A percentile compares a stretch with the other conserved stretches of the same genome.
These are phyloP conservation scores for Lepisosteus osseus DNA, from an alignment of 2,113 vertebrate species.

Conservation along the genomic window DNA sequence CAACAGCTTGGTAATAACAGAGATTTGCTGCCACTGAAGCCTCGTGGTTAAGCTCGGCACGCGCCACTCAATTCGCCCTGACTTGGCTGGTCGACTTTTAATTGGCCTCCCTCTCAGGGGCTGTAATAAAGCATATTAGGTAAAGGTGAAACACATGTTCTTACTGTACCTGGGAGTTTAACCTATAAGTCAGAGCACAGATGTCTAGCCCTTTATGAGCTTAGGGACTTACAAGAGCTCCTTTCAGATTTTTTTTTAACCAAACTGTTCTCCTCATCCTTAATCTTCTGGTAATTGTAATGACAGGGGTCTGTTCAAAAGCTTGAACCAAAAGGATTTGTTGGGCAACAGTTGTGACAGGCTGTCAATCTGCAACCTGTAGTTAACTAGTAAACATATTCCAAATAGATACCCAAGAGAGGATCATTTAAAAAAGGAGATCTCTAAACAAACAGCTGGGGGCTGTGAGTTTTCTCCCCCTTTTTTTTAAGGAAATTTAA, in stretches of 20 bases:
- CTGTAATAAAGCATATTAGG: conserved; percentile 61
- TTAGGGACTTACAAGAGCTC: conserved; percentile 39
- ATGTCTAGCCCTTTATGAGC: conserved; percentile 60
- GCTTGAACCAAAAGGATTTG: conserved; percentile 4
- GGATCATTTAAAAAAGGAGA: neutral
- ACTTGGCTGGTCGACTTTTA: conserved; percentile 45
- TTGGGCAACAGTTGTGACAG: conserved; percentile 7
- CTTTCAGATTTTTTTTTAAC: conserved; percentile 24
- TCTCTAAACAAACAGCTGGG: conserved; percentile 10
- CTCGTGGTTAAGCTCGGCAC: conserved; percentile 66
- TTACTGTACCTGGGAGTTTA: conserved; percentile 62
- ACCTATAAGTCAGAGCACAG: conserved; percentile 62
- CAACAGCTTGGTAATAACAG: conserved; percentile 80
- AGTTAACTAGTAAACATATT: conserved; percentile 5
- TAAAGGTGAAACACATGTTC: conserved; percentile 68
- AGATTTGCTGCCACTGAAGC: conserved; percentile 68
- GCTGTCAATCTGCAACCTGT: neutral
- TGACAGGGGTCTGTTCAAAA: neutral
- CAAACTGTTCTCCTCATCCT: conserved; percentile 33
- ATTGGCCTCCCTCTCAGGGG: conserved; percentile 64
- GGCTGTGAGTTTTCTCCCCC: neutral
- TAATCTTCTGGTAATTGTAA: conserved; percentile 19
- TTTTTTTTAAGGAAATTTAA: neutral
- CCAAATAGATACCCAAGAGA: conserved; percentile 6
- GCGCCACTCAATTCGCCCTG: conserved; percentile 53